Evolutionary conservation across 2,888 invertebrate genomes (phyloP).

Genomic region (Cerastoderma edule): DNA sequence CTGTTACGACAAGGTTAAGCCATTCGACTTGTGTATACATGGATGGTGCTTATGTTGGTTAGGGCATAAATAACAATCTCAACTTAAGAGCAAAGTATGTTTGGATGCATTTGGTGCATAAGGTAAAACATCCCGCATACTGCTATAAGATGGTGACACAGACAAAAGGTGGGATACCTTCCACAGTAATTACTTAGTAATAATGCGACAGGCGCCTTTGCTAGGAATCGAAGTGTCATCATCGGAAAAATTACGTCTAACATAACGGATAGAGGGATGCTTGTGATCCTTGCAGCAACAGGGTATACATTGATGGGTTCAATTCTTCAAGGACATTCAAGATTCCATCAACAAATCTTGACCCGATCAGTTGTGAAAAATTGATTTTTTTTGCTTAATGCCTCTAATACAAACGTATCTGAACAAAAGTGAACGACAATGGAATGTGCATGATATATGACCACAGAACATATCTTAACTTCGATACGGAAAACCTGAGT

Average conservation of each 20-base stretch:
- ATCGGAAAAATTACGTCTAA: conserved; percentile 26
- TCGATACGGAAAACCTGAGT: conserved; percentile 20
- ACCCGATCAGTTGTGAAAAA: background rate
- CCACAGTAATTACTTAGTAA: background rate
- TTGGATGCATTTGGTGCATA: background rate
- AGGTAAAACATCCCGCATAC: background rate
- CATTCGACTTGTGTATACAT: background rate
- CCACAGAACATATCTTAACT: conserved; percentile 9
- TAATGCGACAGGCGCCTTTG: background rate
- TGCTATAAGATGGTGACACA: background rate
- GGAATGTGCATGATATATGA: conserved; percentile 24
- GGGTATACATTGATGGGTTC: conserved; percentile 28
- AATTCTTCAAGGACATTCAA: conserved; percentile 34
- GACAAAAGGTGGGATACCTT: background rate
- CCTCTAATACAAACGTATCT: conserved; percentile 20
- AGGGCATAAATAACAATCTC: background rate
- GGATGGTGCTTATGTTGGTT: background rate
- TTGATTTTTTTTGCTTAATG: conserved; percentile 20
- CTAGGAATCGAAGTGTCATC: conserved; percentile 19
- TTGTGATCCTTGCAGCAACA: conserved; percentile 26
- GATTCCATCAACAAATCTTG: conserved; percentile 25
- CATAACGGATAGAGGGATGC: conserved; percentile 23
- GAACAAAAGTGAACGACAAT: conserved; percentile 23
- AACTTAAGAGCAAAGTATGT: background rate
- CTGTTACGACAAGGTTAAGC: background rate